phyloP scores from a whole-genome alignment of 1,140 invertebrate genomes.

The Drosophila elegans region DNA sequence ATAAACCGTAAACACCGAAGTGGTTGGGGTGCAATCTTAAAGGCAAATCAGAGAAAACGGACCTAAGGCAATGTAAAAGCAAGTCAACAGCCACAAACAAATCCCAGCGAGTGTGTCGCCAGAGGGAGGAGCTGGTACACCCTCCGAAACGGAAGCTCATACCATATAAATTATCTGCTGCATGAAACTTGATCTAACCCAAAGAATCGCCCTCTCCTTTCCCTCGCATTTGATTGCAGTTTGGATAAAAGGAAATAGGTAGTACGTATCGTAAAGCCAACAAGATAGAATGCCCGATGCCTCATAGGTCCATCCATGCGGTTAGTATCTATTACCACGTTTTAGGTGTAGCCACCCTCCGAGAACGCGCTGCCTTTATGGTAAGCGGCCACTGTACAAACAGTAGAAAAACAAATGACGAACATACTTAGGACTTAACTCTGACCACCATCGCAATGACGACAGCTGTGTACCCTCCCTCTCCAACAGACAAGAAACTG shows the following conservation, averaged over 20 bases:
- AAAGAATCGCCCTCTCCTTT: constrained; percentile 15
- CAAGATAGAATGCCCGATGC: constrained; percentile 73
- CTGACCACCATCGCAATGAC: constrained; percentile 5
- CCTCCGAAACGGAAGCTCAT: constrained; percentile 46
- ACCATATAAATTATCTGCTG: constrained; percentile 56
- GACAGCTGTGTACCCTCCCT: constrained; percentile 31
- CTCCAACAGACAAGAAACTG: constrained; percentile 17
- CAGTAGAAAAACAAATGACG: constrained; percentile 66
- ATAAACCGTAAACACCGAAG: constrained; percentile 54
- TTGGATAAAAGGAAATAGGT: constrained; percentile 39
- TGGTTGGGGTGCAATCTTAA: constrained; percentile 53
- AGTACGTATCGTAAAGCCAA: constrained; percentile 43
- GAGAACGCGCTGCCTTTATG: constrained; percentile 44
- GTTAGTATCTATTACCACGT: constrained; percentile 78
- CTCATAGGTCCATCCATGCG: constrained; percentile 79
- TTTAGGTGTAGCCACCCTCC: constrained; percentile 58
- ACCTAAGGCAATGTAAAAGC: constrained; percentile 54
- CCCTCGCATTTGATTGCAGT: constrained; percentile 59
- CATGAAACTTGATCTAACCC: constrained; percentile 70
- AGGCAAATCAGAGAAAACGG: constrained; percentile 73
- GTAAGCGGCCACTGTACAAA: constrained; percentile 41
- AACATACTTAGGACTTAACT: constrained; percentile 37
- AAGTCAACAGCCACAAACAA: constrained; percentile 46
- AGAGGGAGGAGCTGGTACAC: constrained; percentile 1
- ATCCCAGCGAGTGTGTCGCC: constrained; percentile 6